Base-by-base conservation (phyloP, 2,113 vertebrate genomes). In the Pao palembangensis region DNA sequence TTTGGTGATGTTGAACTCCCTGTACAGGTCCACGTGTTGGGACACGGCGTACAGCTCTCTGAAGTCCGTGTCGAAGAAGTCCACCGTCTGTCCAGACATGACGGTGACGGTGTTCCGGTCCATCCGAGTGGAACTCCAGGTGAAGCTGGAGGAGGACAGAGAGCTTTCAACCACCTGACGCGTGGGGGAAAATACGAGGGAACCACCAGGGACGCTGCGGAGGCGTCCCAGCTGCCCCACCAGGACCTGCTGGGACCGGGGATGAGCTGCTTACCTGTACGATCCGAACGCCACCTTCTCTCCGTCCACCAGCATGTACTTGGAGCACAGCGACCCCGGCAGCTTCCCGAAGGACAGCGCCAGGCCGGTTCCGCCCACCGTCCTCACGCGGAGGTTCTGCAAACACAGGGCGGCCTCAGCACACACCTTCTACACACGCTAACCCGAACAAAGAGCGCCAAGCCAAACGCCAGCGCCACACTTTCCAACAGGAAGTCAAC, bases 291-390 rank as follows among this genome's bases (percentile, higher is more conserved):
- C 89, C 41, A 96, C 94, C 80, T 96, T 96, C 58, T 98, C 95
- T 59, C 94, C 94, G 47, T 99, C 96, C 56, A 98, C 93, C 92
- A 99, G 92, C 83, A 99, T 91, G 88, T 98, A 99, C 57, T 92
- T 94, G 7, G 93, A 94, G 68, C 91, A 87, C 61, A 98, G 3
- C 0, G 90, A 91, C 15, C 96, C 96, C 43, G 84, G 91, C 66
- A 98, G 88, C 77, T 87, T 94, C 51, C 96, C 96, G 46, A 89
- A 83, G 0, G 93, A 91, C 90, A 93, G 86, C 47, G 91, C 92
- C 83, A 98, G 90, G 53, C 95, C 94, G 1, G 91, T 85, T 8
- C 96, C 96, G 38, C 85, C 88, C 80, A 97, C 89, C 17, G 84
- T 93, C 57, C 94, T 91, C 58, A 95, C 89, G 15, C 96, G 94